Base-by-base conservation (phyloP, 1,140 invertebrate species). In the Dreissena rostriformis region DNA sequence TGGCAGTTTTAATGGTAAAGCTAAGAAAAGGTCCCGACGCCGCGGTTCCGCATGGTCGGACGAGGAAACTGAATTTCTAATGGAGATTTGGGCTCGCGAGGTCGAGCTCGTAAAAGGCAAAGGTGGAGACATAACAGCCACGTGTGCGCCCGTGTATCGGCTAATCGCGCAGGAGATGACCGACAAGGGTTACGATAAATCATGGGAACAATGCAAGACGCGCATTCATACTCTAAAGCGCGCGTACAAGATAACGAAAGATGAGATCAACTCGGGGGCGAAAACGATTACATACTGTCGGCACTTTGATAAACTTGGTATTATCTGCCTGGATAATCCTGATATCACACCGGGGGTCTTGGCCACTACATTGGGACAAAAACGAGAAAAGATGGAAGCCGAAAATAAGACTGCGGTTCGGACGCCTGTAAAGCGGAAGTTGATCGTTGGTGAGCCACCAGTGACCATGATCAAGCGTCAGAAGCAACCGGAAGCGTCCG, bases 161-260 rank as follows among this genome's bases (percentile, higher is more conserved):
- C 28, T 82, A 8, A 82, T 82, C 22, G 70, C 80, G 11, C 49
- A 61, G 8, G 26, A 53, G 53, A 82, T 82, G 80, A 49, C 49
- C 10, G 80, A 65, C 12, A 71, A 68, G 24, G 72, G 72, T 11
- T 75, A 29, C 49, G 80, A 82, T 17, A 82, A 82, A 67, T 52
- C 55, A 15, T 82, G 80, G 80, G 80, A 82, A 75, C 80, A 82
- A 51, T 82, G 80, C 29, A 82, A 82, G 66, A 82, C 80, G 12
- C 65, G 80, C 52, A 82, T 82, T n/a, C 80, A 82, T 29, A 82
- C 80, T 0, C 49, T 82, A 1, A 82, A 82, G 52, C 19, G 80
- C 14, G 80, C 80, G 26, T 82, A 82, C 65, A 82, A 82, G 63
- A 72, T 82, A n/a, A 82, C 80, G n/a, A 82, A 75, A 75, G 80